Conservation (phyloP, 2,113 vertebrate species). For the Aplodontia rufa region DNA sequence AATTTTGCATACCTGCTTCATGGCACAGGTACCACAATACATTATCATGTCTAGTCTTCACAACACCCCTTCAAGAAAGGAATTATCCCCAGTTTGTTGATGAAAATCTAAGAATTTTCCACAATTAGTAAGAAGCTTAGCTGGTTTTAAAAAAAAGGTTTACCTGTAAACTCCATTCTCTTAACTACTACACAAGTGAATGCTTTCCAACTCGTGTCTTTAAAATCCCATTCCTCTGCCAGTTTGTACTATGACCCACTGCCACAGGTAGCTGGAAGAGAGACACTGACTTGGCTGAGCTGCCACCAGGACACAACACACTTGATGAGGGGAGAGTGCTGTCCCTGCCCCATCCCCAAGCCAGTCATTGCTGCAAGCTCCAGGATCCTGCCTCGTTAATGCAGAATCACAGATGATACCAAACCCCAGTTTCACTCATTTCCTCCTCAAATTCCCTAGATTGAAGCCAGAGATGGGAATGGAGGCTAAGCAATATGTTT, state of each 20-base stretch:
- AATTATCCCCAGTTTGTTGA: background rate
- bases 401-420: slow-evolving; percentile 39
- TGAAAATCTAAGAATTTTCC: background rate
- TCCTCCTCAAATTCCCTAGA: background rate
- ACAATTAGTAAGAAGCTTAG: background rate
- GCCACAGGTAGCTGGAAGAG: background rate
- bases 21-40: background rate
- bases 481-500: background rate
- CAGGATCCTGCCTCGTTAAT: background rate
- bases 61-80: background rate
- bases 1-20: background rate
- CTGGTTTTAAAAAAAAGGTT: background rate
- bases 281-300: background rate
- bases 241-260: background rate
- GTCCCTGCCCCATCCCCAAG: slow-evolving; percentile 23
- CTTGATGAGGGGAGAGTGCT: background rate
- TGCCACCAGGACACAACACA: background rate
- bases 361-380: background rate
- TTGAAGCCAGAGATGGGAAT: background rate
- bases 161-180: background rate
- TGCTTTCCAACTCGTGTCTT: background rate
- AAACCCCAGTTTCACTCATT: background rate
- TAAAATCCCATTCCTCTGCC: background rate
- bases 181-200: background rate
- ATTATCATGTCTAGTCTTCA: background rate